Evolutionary conservation across 2,113 vertebrate species (phyloP).

Genomic region (Peucedramus taeniatus): DNA sequence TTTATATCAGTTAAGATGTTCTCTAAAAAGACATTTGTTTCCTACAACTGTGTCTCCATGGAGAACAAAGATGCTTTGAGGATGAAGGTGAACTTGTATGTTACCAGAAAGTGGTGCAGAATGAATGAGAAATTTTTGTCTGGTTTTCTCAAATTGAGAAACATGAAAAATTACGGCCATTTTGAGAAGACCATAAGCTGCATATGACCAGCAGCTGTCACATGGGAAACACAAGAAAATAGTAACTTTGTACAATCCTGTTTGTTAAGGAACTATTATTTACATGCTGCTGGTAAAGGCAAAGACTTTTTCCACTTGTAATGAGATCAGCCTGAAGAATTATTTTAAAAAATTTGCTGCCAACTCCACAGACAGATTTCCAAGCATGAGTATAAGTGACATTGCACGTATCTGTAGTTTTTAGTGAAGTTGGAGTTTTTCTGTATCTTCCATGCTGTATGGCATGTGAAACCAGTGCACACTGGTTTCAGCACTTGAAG

Average conservation of each 20-base stretch:
- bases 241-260: background rate
- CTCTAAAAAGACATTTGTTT: background rate
- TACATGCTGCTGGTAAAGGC: background rate
- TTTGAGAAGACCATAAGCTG: background rate
- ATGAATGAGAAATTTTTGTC: background rate
- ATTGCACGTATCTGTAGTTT: background rate
- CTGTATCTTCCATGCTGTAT: accelerated
- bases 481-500: accelerated
- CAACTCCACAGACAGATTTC: background rate
- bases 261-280: background rate
- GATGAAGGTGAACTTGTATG: background rate
- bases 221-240: background rate
- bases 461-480: background rate
- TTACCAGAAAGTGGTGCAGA: background rate
- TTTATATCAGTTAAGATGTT: background rate
- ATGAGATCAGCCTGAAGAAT: background rate
- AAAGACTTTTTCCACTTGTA: background rate
- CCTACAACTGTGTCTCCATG: background rate
- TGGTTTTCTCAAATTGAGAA: background rate
- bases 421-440: background rate
- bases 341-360: background rate
- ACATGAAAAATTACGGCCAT: background rate
- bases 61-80: background rate
- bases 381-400: background rate
- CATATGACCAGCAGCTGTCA: background rate